Percentiles rank a stretch among this genome's conserved stretches.
phyloP scores from a whole-genome alignment of 2,888 invertebrate species.

The Eledone cirrhosa region DNA sequence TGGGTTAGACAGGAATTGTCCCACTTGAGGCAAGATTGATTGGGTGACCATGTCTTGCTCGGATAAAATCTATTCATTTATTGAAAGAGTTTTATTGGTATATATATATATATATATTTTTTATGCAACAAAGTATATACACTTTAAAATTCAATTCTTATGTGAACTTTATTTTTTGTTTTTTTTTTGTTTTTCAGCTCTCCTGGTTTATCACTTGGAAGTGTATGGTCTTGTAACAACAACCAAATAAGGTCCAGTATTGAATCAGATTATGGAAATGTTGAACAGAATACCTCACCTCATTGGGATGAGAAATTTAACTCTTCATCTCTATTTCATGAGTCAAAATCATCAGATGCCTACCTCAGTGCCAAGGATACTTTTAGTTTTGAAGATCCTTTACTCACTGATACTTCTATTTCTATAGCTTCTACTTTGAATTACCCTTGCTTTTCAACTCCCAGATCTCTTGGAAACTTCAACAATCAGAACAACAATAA shows the following conservation, averaged over 20 bases:
- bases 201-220: slow-evolving; percentile 11
- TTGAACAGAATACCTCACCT: slow-evolving; percentile 26
- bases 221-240: slow-evolving; percentile 17
- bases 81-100: too few species aligned
- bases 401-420: slow-evolving; percentile 6
- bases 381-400: slow-evolving; percentile 22
- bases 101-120: too few species aligned
- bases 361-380: slow-evolving; percentile 11
- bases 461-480: slow-evolving; percentile 9
- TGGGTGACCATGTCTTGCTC: too few species aligned
- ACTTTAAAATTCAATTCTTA: too few species aligned
- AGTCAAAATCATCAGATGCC: slow-evolving; percentile 3
- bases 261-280: slow-evolving; percentile 29
- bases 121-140: too few species aligned
- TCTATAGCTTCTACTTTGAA: slow-evolving; percentile 3
- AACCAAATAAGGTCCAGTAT: not conserved
- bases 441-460: slow-evolving; percentile 20
- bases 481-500: slow-evolving; percentile 23
- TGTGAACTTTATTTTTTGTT: not conserved
- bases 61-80: too few species aligned
- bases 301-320: slow-evolving; percentile 26
- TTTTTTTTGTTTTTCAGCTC: not conserved
- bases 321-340: slow-evolving; percentile 21
- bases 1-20: too few species aligned
- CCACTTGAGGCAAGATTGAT: too few species aligned